A percentile compares a stretch with the other conserved stretches of the same genome.
These are phyloP conservation scores for Crotophaga sulcirostris DNA, from an alignment of 2,113 vertebrate genomes.

Conservation along the genomic window DNA sequence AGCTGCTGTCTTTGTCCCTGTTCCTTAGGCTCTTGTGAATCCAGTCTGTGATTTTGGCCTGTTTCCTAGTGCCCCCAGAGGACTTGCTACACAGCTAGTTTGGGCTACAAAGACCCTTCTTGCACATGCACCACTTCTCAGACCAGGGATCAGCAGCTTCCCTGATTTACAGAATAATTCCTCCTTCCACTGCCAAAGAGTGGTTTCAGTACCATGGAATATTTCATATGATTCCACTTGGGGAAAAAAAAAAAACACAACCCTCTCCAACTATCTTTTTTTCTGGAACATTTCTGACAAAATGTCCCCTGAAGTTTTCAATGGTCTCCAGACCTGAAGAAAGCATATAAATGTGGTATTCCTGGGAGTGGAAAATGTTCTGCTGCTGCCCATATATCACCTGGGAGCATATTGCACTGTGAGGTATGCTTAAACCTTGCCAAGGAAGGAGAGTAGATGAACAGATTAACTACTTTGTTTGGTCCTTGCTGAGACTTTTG, in stretches of 20 bases:
- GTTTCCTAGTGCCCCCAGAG: neutral
- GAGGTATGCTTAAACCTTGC: neutral
- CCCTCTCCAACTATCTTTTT: neutral
- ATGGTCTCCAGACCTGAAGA: neutral
- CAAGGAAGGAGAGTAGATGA: neutral
- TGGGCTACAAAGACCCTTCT: neutral
- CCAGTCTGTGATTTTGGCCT: neutral
- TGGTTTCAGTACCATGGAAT: neutral
- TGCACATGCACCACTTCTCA: neutral
- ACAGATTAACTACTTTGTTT: neutral
- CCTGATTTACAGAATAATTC: neutral
- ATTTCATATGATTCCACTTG: neutral
- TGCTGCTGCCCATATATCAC: neutral
- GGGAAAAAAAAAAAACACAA: neutral
- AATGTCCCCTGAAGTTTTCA: neutral
- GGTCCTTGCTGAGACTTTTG: neutral
- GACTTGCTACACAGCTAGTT: neutral
- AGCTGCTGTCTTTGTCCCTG: neutral
- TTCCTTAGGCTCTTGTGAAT: neutral
- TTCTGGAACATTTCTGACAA: neutral
- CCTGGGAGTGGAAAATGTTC: constrained; percentile 38
- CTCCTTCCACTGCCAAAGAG: neutral
- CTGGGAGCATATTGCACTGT: neutral
- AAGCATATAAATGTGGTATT: neutral
- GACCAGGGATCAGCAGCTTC: neutral